Base-by-base conservation (phyloP, 2,888 invertebrate species). In the Diploptera punctata region DNA sequence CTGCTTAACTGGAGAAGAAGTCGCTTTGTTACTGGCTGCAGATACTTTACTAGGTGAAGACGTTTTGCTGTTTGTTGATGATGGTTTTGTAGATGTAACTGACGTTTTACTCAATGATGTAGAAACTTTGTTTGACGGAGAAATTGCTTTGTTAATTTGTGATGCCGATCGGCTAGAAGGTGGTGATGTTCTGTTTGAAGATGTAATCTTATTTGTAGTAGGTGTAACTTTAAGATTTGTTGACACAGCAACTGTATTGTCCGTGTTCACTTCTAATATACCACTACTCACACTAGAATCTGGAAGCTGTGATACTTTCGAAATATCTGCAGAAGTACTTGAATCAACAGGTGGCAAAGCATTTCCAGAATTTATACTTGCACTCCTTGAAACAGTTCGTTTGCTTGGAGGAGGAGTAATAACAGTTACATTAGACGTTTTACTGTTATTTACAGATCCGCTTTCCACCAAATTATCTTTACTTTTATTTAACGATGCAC, bases 321-420 rank as follows among this genome's bases (percentile, higher is more conserved):
- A n/a, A n/a, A n/a, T n/a, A 13, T 29, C 33, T 13, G 19, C 9
- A 29, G 52, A n/a, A n/a, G 57, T 16, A 24, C 86, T 86, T 2
- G 86, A 85, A 1, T 86, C 65, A 65, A 24, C 18, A 26, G 65
- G 7, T 4, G 87, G n/a, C 1, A 44, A 13, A 21, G 29, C 43
- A 18, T 1, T 29, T n/a, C 44, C 87, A 38, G 87, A 87, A 80
- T 87, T 88, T 26, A 87, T 87, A 49, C 88, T 87, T 60, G 87
- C 86, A 67, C 87, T 87, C 77, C 88, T 81, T 4, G 86, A 86
- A 74, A 80, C 84, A n/a, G 84, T 80, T 73, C 79, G 72, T 79
- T 84, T 78, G 77, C 78, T 84, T 83, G 33, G 85, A 83, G 47
- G 83, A 82, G 57, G 80, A 76, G 75, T 76, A 77, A 68, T 80